Evolutionary conservation across 2,797 vertebrate species (phyloP), one percentile per base, ranked within the genome.

Genomic region (Phataginus tricuspis): DNA sequence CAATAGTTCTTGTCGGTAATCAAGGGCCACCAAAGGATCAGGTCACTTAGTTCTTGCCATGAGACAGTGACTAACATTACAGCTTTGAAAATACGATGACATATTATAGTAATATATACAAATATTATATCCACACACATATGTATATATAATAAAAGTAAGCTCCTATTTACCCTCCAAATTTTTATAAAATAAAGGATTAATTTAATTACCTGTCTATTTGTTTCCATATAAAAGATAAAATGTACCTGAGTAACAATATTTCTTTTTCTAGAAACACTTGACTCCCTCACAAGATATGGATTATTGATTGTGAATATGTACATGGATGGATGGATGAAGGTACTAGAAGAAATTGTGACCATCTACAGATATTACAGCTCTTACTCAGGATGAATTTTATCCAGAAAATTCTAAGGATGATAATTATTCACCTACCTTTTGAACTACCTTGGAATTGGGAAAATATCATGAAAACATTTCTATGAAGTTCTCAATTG

Each of bases 111-210:
- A 92, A 92, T 86, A 84, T 64, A 27, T 21, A 45, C 45, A 45
- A 84, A 75, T 77, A 69, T 82, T 87, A 92, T 45, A 88, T 63
- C 6, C n/a, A 66, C 0, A 86, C 11, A 87, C 18, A 42, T 23
- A 79, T 12, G 9, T 34, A 49, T 45, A 45, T 31, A 45, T 57
- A 89, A 49, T 68, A 83, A 90, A 68, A 71, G 2, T 61, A 27
- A 51, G 53, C 59, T 59, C 15, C 92, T 83, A 80, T 86, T 95
- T 95, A 79, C 1, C 5, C 3, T 23, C 29, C 13, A 51, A 74
- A 74, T 90, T 90, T 83, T 87, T 78, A 72, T 66, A 84, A 57
- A 27, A 57, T 77, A 74, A 91, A 95, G 85, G 8, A 91, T 77
- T 55, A 87, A 83, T 61, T 79, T 57, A 55, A 83, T 84, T 87